Evolutionary conservation across 2,888 invertebrate genomes (phyloP), one percentile per base, ranked within the genome.

Genomic region (Brachyptera putata): DNA sequence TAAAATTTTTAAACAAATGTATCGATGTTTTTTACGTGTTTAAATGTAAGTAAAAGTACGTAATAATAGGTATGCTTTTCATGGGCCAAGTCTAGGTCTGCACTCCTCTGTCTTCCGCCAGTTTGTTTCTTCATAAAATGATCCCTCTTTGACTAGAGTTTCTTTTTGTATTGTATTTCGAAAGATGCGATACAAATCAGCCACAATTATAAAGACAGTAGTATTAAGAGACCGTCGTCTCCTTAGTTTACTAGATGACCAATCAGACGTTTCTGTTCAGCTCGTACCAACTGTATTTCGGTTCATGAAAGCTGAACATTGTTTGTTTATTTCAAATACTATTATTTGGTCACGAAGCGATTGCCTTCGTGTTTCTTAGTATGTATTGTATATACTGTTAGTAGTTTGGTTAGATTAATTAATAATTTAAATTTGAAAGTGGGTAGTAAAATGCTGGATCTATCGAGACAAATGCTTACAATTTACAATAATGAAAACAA

Each of bases 21-120:
- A 60, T 63, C 30, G 61, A 56, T 64, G 64, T 64, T 64, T 64
- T 64, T 59, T 64, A 61, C 58, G 57, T 64, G 64, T 64, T 64
- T 56, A 49, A 59, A 63, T 62, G 63, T 57, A 59, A 46, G 37
- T 61, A 57, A n/a, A n/a, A n/a, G 43, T 49, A 16, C 21, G 58
- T 55, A 57, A 37, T 25, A 16, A 46, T 57, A 39, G 50, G 36
- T 39, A 36, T 58, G 25, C 41, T 61, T 50, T 41, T 55, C 22
- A 36, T 58, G 43, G 41, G 56, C 49, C 37, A 56, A 39, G 26
- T 58, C 49, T 61, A 53, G 39, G 36, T 56, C 60, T 62, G 61
- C 61, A 64, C 61, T 60, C 58, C 53, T 62, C 60, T 57, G 63
- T 64, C 63, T 64, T 64, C 63, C 63, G 61, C 56, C 21, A 24